Conservation (phyloP, 2,113 vertebrate species). For the Erinaceus europaeus region DNA sequence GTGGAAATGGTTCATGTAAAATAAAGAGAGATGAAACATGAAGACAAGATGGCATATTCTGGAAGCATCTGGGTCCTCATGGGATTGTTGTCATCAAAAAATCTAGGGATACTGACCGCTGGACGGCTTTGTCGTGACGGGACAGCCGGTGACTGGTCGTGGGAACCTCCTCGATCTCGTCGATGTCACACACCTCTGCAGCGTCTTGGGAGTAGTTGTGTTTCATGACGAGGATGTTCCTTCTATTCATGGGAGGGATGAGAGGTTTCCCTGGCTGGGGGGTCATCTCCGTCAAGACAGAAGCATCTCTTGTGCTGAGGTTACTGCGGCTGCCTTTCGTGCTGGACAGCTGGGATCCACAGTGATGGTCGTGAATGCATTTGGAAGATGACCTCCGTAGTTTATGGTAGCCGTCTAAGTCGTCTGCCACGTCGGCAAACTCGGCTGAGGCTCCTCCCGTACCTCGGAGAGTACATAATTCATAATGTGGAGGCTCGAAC, state of each 20-base stretch:
- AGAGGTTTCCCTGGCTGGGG: constrained; percentile 91
- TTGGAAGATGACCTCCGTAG: constrained; percentile 95
- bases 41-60: constrained; percentile 54
- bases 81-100: constrained; percentile 87
- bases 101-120: constrained; percentile 99
- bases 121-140: constrained; percentile 97
- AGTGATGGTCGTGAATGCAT: constrained; percentile 98
- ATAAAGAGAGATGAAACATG: constrained; percentile 45
- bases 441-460: constrained; percentile 87
- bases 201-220: constrained; percentile 98
- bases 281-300: constrained; percentile 91
- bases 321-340: constrained; percentile 93
- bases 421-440: constrained; percentile 93
- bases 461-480: constrained; percentile 94
- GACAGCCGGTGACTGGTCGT: constrained; percentile 98
- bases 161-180: constrained; percentile 97
- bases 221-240: constrained; percentile 98
- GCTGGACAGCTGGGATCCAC: constrained; percentile 93
- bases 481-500: constrained; percentile 97
- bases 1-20: constrained; percentile 58
- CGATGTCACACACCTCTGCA: constrained; percentile 92
- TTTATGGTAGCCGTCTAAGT: constrained; percentile 96
- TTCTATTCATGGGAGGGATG: constrained; percentile 89
- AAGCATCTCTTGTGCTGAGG: constrained; percentile 91
- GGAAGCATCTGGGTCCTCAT: constrained; percentile 76